Evolutionary conservation across 2,113 vertebrate genomes (phyloP).

Genomic region (Apodemus sylvaticus): DNA sequence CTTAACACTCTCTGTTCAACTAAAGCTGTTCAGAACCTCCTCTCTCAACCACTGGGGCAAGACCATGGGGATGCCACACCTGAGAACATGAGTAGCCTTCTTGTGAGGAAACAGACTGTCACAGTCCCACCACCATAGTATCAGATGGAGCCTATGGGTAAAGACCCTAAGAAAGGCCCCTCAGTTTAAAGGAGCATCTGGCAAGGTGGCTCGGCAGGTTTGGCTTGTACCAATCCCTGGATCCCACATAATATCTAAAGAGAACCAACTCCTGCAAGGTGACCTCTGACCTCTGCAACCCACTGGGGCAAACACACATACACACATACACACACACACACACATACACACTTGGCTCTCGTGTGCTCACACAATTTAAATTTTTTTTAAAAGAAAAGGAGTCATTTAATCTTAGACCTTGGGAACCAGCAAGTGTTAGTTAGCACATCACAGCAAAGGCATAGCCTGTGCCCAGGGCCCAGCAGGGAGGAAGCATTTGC

Average conservation of each 20-base stretch:
- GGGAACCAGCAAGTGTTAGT: neutral
- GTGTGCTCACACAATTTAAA: neutral
- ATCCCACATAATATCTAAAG: neutral
- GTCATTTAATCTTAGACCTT: neutral
- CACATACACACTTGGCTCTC: neutral
- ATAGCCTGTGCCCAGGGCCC: neutral
- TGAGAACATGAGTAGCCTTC: neutral
- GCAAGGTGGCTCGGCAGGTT: neutral
- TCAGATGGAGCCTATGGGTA: neutral
- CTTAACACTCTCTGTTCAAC: neutral
- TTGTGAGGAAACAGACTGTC: neutral
- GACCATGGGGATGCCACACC: neutral
- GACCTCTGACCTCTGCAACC: neutral
- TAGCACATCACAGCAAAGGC: neutral
- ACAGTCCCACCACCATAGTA: neutral
- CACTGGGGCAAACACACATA: neutral
- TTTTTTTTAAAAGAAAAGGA: neutral
- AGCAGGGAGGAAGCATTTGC: conserved; percentile 49
- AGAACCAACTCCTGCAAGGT: neutral
- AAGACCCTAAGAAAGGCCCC: neutral
- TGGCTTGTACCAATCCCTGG: too few species aligned
- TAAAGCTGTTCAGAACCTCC: neutral
- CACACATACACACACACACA: neutral
- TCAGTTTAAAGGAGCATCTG: neutral
- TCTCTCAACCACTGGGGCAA: neutral